Evolutionary conservation across 2,888 invertebrate genomes (phyloP), one percentile per base, ranked within the genome.

Genomic region (Habroteleia sp.): DNA sequence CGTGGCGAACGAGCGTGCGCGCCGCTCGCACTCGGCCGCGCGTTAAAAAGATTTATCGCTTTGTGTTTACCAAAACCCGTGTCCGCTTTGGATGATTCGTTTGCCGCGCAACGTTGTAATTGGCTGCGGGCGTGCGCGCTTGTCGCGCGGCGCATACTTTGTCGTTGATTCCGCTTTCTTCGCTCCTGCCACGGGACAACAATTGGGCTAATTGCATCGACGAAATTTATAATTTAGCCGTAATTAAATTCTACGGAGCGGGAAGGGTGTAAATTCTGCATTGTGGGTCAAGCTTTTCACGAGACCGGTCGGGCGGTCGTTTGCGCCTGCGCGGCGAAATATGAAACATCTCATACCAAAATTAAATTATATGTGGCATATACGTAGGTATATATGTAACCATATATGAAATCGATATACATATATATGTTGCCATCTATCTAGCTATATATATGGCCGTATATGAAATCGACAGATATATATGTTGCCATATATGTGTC

Each of bases 11-110:
- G 27, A 16, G 35, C 13, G 29, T 7, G 16, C 25, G 13, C 14
- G 11, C 29, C n/a, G 16, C 3, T 31, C 8, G 29, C 29, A 11
- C 44, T 5, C 7, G 20, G 14, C 17, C 10, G 7, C 29, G 56
- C 42, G 58, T 33, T 41, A 33, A 56, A 58, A 48, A 68, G 58
- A 66, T 66, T 66, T 66, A 66, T 66, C 1, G 37, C 52, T 42
- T 35, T 42, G 33, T 42, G 52, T 52, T 58, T 50, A 58, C 56
- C 68, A 37, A 68, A 68, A 68, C 41, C 41, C 58, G 39, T 48
- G 58, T 33, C 11, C n/a, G 17, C 33, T 17, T 39, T 46, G 44
- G 46, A 56, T 56, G 17, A 29, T 48, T 56, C 56, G 35, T 50
- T 23, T 33, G 7, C n/a, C 33, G 25, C 16, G 31, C 41, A 48